Percentiles rank a stretch among this genome's conserved stretches.
phyloP scores from a whole-genome alignment of 2,797 vertebrate species.

The Anguilla obscura region DNA sequence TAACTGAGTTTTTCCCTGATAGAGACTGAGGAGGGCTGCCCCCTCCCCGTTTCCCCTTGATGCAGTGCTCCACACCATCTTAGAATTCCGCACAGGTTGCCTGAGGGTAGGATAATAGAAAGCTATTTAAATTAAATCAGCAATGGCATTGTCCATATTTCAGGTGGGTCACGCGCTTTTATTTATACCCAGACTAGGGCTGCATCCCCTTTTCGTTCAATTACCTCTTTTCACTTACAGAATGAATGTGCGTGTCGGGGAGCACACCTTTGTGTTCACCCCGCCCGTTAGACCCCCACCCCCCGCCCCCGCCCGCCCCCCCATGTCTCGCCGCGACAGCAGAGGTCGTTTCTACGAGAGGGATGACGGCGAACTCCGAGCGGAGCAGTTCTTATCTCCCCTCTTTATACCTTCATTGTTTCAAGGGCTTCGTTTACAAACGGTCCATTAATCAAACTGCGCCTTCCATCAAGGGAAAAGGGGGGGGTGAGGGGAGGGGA shows the following conservation, averaged over 20 bases:
- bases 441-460: conserved; percentile 76
- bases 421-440: conserved; percentile 81
- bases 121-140: conserved; percentile 80
- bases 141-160: conserved; percentile 79
- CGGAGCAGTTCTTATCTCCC: conserved; percentile 76
- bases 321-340: conserved; percentile 71
- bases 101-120: conserved; percentile 68
- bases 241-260: conserved; percentile 75
- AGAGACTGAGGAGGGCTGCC: conserved; percentile 48
- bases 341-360: conserved; percentile 79
- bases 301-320: conserved; percentile 30
- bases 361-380: conserved; percentile 78
- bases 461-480: conserved; percentile 53
- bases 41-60: conserved; percentile 38
- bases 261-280: conserved; percentile 41
- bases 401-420: conserved; percentile 71
- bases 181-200: conserved; percentile 78
- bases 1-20: not conserved
- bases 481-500: too few species aligned
- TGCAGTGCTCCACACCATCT: conserved; percentile 55
- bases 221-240: conserved; percentile 78
- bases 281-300: not conserved
- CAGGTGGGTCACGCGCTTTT: conserved; percentile 74
- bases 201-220: conserved; percentile 73
- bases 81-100: conserved; percentile 64